Evolutionary conservation across 2,888 invertebrate species (phyloP).

Genomic region (Pinctada fucata): DNA sequence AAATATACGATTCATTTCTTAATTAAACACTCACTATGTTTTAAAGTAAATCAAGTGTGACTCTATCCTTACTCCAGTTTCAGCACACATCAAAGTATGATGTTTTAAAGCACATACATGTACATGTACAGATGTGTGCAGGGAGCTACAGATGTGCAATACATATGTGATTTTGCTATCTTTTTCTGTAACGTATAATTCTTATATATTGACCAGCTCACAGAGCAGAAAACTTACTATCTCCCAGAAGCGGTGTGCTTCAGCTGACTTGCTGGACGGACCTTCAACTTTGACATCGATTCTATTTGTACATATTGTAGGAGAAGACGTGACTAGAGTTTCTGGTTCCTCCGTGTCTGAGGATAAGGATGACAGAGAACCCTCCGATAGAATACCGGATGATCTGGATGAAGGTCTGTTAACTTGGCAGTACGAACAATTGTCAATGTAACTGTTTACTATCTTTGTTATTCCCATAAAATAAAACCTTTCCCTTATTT

Average conservation of each 20-base stretch:
- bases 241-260: slow-evolving; percentile 23
- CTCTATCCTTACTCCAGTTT: not conserved
- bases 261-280: not conserved
- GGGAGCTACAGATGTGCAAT: too few relatives aligned
- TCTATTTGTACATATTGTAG: too few relatives aligned
- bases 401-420: not conserved
- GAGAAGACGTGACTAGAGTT: too few relatives aligned
- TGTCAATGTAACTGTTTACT: slow-evolving; percentile 42
- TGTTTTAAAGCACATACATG: too few relatives aligned
- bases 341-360: slow-evolving; percentile 20
- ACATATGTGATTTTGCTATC: too few relatives aligned
- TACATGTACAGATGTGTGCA: too few relatives aligned
- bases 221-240: slow-evolving; percentile 11
- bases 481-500: slow-evolving; percentile 51
- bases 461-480: slow-evolving; percentile 55
- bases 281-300: too few relatives aligned
- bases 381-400: not conserved
- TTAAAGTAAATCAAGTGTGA: not conserved
- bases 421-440: slow-evolving; percentile 21
- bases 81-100: not conserved
- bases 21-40: not conserved
- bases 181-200: too few relatives aligned
- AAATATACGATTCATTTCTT: not conserved
- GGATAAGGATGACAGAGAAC: not conserved
- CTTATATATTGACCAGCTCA: not conserved